Base-by-base conservation (phyloP, 2,888 invertebrate genomes). In the Panzeria rudis region DNA sequence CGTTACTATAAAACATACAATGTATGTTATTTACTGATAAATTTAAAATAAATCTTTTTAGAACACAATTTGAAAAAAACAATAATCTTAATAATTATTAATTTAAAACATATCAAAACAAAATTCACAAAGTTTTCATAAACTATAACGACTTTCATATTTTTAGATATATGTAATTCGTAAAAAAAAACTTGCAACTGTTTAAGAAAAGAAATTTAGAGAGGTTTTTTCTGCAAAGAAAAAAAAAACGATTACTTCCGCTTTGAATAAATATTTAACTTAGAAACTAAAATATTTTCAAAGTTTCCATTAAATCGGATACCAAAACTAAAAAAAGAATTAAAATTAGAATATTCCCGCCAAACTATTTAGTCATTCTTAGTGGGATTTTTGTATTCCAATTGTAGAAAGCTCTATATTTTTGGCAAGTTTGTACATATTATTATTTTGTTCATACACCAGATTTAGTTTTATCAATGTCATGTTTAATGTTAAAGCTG, bases 401-500 rank as follows among this genome's bases (percentile, higher is more conserved):
- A 23, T 20, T 23, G 5, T 38, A 38, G 17, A 29, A 20, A 52
- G 29, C 29, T 66, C 32, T 41, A 54, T 56, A 66, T 56, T 47
- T 77, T 77, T 44, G 59, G 47, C 59, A 68, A 56, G 9, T 47
- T 56, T 59, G 15, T 62, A 23, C 3, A 15, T 41, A n/a, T 64
- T 25, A 47, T 17, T 23, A 59, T 59, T 66, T 68, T 44, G 11
- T 66, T 44, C 44, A 32, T 35, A 52, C 52, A 20, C 29, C 17
- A 38, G 15, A 17, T 9, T 47, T 69, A 38, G 9, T n/a, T 62
- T 52, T 72, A 44, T 61, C 76, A 76, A 62, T 75, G 56, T 29
- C 62, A 66, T 76, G 71, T 72, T 78, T 72, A 76, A 56, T 84
- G 71, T 32, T 52, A 77, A 77, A 81, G 47, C 80, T 84, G 84